Evolutionary conservation across 2,888 invertebrate species (phyloP).

Genomic region (Folsomia manolachei): DNA sequence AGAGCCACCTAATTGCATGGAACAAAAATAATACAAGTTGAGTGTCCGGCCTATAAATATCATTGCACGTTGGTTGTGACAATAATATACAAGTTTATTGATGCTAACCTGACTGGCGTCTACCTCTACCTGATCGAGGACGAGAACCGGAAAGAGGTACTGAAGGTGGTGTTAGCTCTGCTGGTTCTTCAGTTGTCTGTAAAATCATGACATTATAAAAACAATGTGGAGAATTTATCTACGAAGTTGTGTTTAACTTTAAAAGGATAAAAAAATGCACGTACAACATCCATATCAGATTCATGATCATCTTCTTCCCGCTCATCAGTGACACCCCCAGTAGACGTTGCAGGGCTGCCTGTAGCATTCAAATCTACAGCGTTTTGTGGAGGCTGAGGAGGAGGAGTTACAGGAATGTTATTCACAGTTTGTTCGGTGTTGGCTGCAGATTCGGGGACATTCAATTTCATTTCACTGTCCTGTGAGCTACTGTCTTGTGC

Average conservation of each 20-base stretch:
- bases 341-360: neutral
- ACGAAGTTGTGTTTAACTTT: too few relatives aligned
- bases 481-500: too few relatives aligned
- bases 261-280: neutral
- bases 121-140: neutral
- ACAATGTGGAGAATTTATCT: neutral
- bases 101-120: constrained; percentile 4
- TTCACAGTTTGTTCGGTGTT: neutral
- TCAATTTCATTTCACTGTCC: too few relatives aligned
- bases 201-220: neutral
- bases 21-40: too few relatives aligned
- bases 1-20: neutral
- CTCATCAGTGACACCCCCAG: neutral
- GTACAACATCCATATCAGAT: constrained; percentile 21
- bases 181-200: neutral
- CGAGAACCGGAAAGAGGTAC: neutral
- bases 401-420: neutral
- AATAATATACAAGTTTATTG: too few relatives aligned
- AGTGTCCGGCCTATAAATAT: too few relatives aligned
- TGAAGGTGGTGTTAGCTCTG: neutral
- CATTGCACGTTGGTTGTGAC: too few relatives aligned
- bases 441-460: too few relatives aligned
- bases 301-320: constrained; percentile 14
- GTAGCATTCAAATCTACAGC: neutral
- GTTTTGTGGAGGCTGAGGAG: neutral